These are phyloP conservation scores for Drosophila pseudoananassae DNA, from an alignment of 1,140 invertebrate genomes.

Conservation along the genomic window DNA sequence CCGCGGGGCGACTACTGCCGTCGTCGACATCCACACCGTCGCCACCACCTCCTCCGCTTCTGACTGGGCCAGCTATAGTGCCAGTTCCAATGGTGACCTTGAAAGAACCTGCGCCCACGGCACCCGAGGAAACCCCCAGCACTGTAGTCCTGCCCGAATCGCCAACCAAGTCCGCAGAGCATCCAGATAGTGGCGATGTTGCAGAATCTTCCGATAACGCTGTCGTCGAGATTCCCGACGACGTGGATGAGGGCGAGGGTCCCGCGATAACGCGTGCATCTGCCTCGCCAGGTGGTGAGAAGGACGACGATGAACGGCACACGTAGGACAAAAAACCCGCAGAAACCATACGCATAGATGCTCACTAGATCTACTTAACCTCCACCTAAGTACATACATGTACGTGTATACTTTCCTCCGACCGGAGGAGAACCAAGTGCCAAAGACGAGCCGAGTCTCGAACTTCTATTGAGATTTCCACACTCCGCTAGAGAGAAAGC, in stretches of 20 bases:
- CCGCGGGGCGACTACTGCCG: constrained; percentile 9
- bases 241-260: background rate
- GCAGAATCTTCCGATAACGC: background rate
- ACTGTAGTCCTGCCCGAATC: background rate
- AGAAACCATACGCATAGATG: constrained; percentile 16
- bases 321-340: constrained; percentile 1
- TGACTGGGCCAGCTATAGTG: background rate
- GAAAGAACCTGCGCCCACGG: background rate
- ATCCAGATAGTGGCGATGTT: background rate
- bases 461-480: constrained; percentile 73
- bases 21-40: background rate
- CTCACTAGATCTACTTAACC: constrained; percentile 24
- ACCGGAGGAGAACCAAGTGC: constrained; percentile 45
- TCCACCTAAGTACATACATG: background rate
- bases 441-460: constrained; percentile 74
- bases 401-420: background rate
- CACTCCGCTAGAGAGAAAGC: constrained; percentile 52
- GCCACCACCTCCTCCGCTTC: background rate
- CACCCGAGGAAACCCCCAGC: background rate
- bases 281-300: constrained; percentile 2
- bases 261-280: background rate
- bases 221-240: background rate
- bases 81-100: background rate
- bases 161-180: background rate
- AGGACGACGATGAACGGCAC: background rate